Conservation (phyloP, 2,888 invertebrate genomes). For the Autographa pulchrina region DNA sequence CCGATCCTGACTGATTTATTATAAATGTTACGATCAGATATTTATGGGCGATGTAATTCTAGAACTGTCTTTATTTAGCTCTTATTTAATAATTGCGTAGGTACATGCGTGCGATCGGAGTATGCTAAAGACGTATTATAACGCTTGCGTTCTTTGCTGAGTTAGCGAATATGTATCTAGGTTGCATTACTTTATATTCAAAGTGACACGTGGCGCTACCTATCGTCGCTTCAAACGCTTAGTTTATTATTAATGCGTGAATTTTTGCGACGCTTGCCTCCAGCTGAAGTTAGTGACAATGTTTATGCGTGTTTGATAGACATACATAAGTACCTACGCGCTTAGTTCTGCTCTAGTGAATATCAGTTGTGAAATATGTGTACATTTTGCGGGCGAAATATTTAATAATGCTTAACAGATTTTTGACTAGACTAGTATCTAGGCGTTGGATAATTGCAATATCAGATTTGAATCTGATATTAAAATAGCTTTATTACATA, state of each 20-base stretch:
- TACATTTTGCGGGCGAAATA: not conserved
- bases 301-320: constrained; percentile 22
- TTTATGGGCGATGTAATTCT: constrained; percentile 27
- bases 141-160: constrained; percentile 52
- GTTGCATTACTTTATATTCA: constrained; percentile 56
- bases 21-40: constrained; percentile 25
- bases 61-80: not conserved
- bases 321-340: not conserved
- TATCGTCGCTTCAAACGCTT: constrained; percentile 53
- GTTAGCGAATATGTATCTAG: constrained; percentile 55
- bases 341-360: constrained; percentile 5
- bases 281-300: constrained; percentile 41
- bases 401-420: not conserved
- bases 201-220: constrained; percentile 55
- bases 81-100: constrained; percentile 31
- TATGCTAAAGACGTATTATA: constrained; percentile 47
- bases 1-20: constrained; percentile 39
- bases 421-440: too few relatives aligned
- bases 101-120: constrained; percentile 43
- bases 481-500: too few relatives aligned
- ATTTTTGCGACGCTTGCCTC: constrained; percentile 47
- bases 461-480: too few relatives aligned
- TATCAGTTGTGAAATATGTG: not conserved
- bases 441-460: too few relatives aligned
- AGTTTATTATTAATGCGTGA: constrained; percentile 59